Conservation (phyloP, 2,888 invertebrate species). For the Monopis laevigella region DNA sequence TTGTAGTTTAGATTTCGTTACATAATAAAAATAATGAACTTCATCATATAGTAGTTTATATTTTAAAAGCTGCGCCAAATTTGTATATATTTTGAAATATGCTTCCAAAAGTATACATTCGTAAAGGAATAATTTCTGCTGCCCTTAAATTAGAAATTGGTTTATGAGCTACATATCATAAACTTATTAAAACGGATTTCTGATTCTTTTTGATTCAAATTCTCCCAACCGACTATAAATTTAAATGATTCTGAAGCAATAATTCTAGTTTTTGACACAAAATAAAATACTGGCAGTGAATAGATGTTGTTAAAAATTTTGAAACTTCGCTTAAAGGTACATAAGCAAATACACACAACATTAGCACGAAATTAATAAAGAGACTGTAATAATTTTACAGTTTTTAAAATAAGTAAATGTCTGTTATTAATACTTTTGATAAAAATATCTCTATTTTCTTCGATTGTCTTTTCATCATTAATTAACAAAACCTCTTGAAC, state of each 20-base stretch:
- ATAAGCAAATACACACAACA: conserved; percentile 39
- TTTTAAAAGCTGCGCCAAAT: conserved; percentile 47
- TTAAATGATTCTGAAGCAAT: conserved; percentile 43
- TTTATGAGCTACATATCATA: conserved; percentile 38
- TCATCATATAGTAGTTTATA: too few species aligned
- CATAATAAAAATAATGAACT: too few species aligned
- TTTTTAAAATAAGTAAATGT: conserved; percentile 25
- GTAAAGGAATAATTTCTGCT: conserved; percentile 48
- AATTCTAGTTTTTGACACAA: conserved; percentile 41
- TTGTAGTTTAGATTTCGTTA: too few species aligned
- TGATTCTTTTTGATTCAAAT: conserved; percentile 35
- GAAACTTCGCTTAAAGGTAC: conserved; percentile 36
- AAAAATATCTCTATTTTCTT: neutral
- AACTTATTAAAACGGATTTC: conserved; percentile 38
- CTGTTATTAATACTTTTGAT: neutral
- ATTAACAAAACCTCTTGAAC: conserved; percentile 1
- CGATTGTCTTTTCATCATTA: neutral
- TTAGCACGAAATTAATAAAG: conserved; percentile 45
- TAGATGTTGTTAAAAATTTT: conserved; percentile 35
- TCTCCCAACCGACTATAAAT: conserved; percentile 48
- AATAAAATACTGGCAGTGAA: conserved; percentile 48
- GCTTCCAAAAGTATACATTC: conserved; percentile 48
- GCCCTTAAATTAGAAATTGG: conserved; percentile 39
- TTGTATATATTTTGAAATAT: conserved; percentile 45
- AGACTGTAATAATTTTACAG: conserved; percentile 30